Evolutionary conservation across 2,797 vertebrate genomes (phyloP), one percentile per base, ranked within the genome.

Genomic region (Pelochelys cantorii): DNA sequence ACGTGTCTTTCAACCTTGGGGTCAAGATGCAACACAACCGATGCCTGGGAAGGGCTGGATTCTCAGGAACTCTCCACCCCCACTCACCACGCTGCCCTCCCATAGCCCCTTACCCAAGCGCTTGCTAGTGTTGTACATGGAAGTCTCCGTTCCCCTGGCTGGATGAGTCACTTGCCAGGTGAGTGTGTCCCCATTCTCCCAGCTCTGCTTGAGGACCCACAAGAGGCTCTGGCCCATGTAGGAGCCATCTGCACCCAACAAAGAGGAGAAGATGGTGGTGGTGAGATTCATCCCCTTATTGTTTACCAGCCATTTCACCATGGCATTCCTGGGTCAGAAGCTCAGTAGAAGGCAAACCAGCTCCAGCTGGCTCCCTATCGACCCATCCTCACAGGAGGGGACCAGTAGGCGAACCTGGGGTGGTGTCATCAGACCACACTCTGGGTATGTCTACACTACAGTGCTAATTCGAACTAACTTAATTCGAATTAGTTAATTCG

Each of bases 361-460:
- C 34, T 74, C 71, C 71, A 42, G 42, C 10, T 42, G 74, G 4
- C 37, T 27, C 37, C 15, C 37, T 25, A 22, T 48, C 25, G 74
- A 27, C 13, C 37, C 48, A 13, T 75, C 37, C 74, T 48, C 13
- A 22, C 74, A 75, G 25, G 23, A 4, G 10, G 74, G 37, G 23
- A 5, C 7, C 22, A 75, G 74, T 7, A 75, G 34, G 12, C 15
- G 74, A 75, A 75, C 74, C 74, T 75, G 7, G 5, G 74, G 74
- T 9, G 37, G 4, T 2, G 1, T 15, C 5, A 20, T 7, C 25
- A 0, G 12, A 7, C 1, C 37, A 27, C 42, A n/a, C n/a, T n/a
- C n/a, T n/a, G n/a, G n/a, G n/a, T n/a, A n/a, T n/a, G n/a, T n/a
- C n/a, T n/a, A n/a, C n/a, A n/a, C n/a, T n/a, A n/a, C n/a, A n/a